Percentiles rank a stretch among this genome's conserved stretches.
phyloP scores from a whole-genome alignment of 2,113 vertebrate species.

The Semnornis frantzii region DNA sequence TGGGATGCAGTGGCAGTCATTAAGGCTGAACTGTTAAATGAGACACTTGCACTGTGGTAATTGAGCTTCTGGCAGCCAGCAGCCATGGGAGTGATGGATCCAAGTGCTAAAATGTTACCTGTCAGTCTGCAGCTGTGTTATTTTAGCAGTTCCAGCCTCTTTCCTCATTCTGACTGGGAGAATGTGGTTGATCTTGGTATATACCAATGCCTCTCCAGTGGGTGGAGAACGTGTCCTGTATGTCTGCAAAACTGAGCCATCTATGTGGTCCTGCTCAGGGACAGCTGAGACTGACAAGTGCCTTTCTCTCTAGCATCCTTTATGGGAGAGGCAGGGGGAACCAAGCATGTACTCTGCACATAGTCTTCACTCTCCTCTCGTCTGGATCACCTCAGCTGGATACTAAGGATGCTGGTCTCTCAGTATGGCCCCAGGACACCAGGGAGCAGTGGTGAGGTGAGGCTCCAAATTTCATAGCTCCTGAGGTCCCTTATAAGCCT shows the following conservation, averaged over 20 bases:
- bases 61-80: background rate
- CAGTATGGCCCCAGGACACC: background rate
- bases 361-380: background rate
- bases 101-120: background rate
- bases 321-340: background rate
- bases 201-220: background rate
- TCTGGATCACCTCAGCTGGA: background rate
- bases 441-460: background rate
- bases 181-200: background rate
- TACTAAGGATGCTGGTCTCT: background rate
- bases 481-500: background rate
- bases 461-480: background rate
- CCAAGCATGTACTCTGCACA: accelerated
- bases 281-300: accelerated
- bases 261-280: accelerated
- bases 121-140: background rate
- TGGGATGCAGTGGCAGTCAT: background rate
- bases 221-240: background rate
- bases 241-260: background rate
- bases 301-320: background rate
- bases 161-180: background rate
- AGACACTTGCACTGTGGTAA: background rate
- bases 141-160: background rate
- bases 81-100: background rate
- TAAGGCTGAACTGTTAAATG: background rate